A percentile compares a stretch with the other conserved stretches of the same genome.
Evolutionary conservation across 2,113 vertebrate species (phyloP).

Genomic region (Plecturocebus donacophilus): DNA sequence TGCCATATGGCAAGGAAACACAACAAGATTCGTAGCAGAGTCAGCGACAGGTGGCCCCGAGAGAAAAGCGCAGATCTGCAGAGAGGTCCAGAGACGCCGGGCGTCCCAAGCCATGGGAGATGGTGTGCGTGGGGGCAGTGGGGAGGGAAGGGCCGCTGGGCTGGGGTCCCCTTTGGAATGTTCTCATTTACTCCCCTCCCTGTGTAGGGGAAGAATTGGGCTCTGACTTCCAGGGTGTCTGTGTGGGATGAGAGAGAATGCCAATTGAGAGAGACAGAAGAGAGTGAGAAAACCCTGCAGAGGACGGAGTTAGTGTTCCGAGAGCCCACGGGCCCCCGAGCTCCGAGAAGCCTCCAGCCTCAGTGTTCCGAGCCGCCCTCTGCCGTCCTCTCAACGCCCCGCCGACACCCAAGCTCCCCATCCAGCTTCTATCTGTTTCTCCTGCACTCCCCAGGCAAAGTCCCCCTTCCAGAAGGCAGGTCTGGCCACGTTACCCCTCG

Average conservation of each 20-base stretch:
- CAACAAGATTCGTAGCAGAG: conserved; percentile 65
- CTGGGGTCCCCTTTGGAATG: not conserved
- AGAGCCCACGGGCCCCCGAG: not conserved
- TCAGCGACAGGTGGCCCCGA: conserved; percentile 73
- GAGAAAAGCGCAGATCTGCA: conserved; percentile 42
- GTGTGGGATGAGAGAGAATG: conserved; percentile 21
- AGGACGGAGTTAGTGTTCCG: not conserved
- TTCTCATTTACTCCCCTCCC: not conserved
- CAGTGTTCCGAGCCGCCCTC: accelerated
- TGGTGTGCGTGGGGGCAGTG: accelerated
- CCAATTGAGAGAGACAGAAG: not conserved
- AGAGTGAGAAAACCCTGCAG: not conserved
- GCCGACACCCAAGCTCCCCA: not conserved
- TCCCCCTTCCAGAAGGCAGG: not conserved
- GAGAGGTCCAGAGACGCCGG: not conserved
- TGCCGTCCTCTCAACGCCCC: not conserved
- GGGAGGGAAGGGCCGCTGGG: not conserved
- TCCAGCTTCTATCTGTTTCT: accelerated
- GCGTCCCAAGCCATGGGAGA: not conserved
- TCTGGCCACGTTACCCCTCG: not conserved
- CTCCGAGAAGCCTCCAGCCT: not conserved
- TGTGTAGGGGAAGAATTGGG: not conserved
- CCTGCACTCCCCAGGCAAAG: not conserved
- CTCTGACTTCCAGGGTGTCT: not conserved
- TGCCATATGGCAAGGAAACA: conserved; percentile 66